Evolutionary conservation across 2,888 invertebrate species (phyloP).

Genomic region (Cantharis rufa): DNA sequence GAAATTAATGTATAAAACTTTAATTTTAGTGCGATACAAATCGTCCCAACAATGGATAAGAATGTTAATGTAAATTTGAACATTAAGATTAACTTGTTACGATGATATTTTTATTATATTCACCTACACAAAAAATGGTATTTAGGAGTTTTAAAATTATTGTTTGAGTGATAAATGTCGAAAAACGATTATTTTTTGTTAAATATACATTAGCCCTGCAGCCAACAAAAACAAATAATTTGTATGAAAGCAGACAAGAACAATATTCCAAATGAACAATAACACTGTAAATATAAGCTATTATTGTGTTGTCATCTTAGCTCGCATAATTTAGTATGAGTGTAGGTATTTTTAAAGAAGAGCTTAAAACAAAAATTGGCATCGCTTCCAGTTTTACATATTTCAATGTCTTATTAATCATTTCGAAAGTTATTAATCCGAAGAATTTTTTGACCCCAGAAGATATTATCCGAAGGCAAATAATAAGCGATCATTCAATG

Average conservation of each 20-base stretch:
- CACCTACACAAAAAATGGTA: conserved; percentile 14
- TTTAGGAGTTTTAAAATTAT: conserved; percentile 25
- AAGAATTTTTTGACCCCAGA: background rate
- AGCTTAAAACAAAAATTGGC: conserved; percentile 27
- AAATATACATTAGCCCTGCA: conserved; percentile 28
- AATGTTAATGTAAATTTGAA: background rate
- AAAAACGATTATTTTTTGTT: conserved; percentile 30
- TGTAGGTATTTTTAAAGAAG: conserved; percentile 25
- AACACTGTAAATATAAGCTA: conserved; percentile 32
- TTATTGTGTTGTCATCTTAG: conserved; percentile 31
- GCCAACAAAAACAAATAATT: conserved; percentile 37
- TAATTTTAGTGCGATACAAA: background rate
- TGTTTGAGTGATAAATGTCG: conserved; percentile 29
- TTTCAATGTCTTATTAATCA: conserved; percentile 8
- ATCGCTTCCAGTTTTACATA: conserved; percentile 10
- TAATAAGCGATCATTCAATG: conserved; percentile 1
- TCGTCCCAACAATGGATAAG: background rate
- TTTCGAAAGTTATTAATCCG: conserved; percentile 8
- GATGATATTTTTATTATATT: conserved; percentile 19
- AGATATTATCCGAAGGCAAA: background rate
- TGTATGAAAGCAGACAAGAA: conserved; percentile 34
- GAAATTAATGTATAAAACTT: background rate
- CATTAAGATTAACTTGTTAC: conserved; percentile 9
- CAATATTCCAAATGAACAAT: conserved; percentile 35
- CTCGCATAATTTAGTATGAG: conserved; percentile 18